Evolutionary conservation across 1,140 invertebrate genomes (phyloP).

Genomic region (Bombus impatiens): DNA sequence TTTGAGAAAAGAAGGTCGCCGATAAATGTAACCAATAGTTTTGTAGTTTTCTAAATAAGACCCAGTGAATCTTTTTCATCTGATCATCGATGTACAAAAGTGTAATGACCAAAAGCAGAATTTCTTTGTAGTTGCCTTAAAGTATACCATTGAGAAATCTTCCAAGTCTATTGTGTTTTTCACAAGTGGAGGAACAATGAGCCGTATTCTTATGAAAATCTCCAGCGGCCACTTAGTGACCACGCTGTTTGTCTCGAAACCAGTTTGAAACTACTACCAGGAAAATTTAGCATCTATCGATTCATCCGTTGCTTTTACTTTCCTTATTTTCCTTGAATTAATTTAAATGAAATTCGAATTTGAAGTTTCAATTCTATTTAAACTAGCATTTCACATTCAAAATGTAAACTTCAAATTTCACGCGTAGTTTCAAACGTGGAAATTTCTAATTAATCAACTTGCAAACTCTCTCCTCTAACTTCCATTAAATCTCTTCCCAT

Average conservation of each 20-base stretch:
- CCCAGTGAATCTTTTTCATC: conserved; percentile 21
- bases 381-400: too few species aligned
- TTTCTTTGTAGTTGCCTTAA: conserved; percentile 23
- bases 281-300: not conserved
- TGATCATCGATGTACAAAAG: conserved; percentile 59
- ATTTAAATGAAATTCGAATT: too few species aligned
- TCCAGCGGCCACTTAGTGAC: conserved; percentile 44
- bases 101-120: conserved; percentile 57
- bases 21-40: conserved; percentile 15
- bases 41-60: conserved; percentile 4
- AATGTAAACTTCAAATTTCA: too few species aligned
- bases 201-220: conserved; percentile 58
- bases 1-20: conserved; percentile 19
- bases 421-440: too few species aligned
- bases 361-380: too few species aligned
- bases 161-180: conserved; percentile 57
- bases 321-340: too few species aligned
- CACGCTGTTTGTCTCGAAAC: conserved; percentile 15
- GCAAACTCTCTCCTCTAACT: too few species aligned
- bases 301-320: not conserved
- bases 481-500: too few species aligned
- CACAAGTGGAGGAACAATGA: conserved; percentile 63
- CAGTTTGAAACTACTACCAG: not conserved
- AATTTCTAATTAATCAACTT: too few species aligned
- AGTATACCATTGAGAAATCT: conserved; percentile 52